phyloP scores from a whole-genome alignment of 2,888 invertebrate genomes.

The Hipparchia semele region DNA sequence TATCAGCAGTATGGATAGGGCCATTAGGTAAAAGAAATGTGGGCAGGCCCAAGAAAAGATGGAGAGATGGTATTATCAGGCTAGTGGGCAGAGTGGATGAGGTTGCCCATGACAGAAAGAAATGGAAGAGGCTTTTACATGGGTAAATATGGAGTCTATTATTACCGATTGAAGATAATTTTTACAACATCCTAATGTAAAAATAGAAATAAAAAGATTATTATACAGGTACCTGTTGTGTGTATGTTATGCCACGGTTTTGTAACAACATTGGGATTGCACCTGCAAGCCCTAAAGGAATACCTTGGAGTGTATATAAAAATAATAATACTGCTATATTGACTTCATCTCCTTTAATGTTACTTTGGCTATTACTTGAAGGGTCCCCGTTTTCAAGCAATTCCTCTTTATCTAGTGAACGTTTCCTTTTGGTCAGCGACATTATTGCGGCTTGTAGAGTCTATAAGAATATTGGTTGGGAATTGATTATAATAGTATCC shows the following conservation, averaged over 20 bases:
- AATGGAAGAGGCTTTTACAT: too few species aligned
- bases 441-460: constrained; percentile 64
- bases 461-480: constrained; percentile 51
- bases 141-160: too few species aligned
- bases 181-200: too few species aligned
- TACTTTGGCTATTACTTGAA: constrained; percentile 58
- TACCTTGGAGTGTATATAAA: constrained; percentile 96
- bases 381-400: constrained; percentile 73
- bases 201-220: too few species aligned
- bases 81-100: too few species aligned
- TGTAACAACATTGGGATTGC: constrained; percentile 98
- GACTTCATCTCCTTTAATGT: constrained; percentile 88
- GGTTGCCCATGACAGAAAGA: too few species aligned
- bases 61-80: neutral
- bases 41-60: too few species aligned
- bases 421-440: constrained; percentile 73
- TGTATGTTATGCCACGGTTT: constrained; percentile 95
- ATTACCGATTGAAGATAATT: too few species aligned
- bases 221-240: constrained; percentile 87
- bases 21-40: too few species aligned
- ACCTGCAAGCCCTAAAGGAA: constrained; percentile 96
- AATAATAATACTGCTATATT: constrained; percentile 95
- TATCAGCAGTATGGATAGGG: too few species aligned
- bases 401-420: constrained; percentile 65
- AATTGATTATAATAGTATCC: constrained; percentile 23